A percentile compares a stretch with the other conserved stretches of the same genome.
Conservation (phyloP, 2,113 vertebrate genomes). For the Brienomyrus brachyistius region DNA sequence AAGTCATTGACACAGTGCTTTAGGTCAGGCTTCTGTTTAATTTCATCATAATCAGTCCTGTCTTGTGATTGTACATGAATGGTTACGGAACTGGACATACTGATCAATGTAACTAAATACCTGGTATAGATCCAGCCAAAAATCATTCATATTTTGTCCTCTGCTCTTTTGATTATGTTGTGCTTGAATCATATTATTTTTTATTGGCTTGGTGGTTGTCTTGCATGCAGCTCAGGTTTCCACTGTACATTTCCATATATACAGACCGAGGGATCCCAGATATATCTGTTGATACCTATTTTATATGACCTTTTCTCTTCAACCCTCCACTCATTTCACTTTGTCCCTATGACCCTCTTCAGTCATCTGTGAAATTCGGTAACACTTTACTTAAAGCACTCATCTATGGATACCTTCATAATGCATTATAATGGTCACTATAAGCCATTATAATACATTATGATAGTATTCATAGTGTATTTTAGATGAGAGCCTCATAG, state of each 20-base stretch:
- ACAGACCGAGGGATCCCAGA: neutral
- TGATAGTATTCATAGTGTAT: too few relatives aligned
- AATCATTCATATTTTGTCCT: neutral
- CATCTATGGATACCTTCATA: too few relatives aligned
- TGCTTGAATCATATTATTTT: neutral
- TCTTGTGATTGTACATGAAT: neutral
- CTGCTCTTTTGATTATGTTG: neutral
- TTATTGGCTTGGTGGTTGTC: neutral
- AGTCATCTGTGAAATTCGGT: neutral
- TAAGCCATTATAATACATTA: too few relatives aligned
- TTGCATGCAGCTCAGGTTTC: neutral
- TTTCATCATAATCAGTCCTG: neutral
- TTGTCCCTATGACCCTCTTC: neutral
- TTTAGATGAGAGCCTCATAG: too few relatives aligned
- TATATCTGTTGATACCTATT: neutral
- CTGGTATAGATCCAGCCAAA: neutral
- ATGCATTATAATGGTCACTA: too few relatives aligned
- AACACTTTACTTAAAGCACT: too few relatives aligned
- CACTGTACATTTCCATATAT: neutral
- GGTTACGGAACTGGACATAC: neutral
- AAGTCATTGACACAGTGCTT: constrained; percentile 45
- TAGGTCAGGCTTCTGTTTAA: neutral
- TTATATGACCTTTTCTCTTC: neutral
- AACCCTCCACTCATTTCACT: neutral
- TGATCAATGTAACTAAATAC: neutral